Evolutionary conservation across 2,888 invertebrate species (phyloP), one percentile per base, ranked within the genome.

Genomic region (Eristalis pertinax): DNA sequence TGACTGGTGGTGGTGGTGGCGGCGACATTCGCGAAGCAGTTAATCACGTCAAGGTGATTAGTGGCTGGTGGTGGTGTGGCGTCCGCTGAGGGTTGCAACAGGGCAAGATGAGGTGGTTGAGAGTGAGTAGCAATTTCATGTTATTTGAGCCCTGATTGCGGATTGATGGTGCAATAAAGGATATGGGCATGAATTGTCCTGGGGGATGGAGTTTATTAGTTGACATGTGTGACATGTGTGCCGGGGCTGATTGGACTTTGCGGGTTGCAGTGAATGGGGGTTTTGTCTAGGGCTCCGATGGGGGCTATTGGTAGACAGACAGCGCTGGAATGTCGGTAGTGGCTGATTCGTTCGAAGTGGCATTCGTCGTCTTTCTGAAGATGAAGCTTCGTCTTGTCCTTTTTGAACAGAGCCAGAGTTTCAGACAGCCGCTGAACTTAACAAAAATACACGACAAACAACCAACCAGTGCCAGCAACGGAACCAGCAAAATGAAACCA

Each of bases 11-110:
- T 4, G 60, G 63, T 38, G 70, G 67, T 58, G 11, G 35, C 60
- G 26, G 15, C 8, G 65, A 0, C 38, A 38, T 67, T 79, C 60
- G 38, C 62, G 13, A 19, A 15, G 22, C 19, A 32, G 75, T 60
- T 70, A 82, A 82, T 72, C 65, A 82, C 76, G 76, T 82, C 82
- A 67, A 76, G 76, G 77, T 82, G 60, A 82, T 82, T 82, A 82
- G 82, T 72, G 72, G 35, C 70, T 58, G 41, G 32, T 32, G 32
- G 32, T 32, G 8, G 8, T 4, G 8, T 32, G 32, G 32, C 32
- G 32, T 8, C 10, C 32, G 32, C 32, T 10, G 10, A 32, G 32
- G 32, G n/a, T 43, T 64, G 41, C 7, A 19, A 65, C n/a, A n/a
- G n/a, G n/a, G n/a, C n/a, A n/a, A n/a, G n/a, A n/a, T 26, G 24